phyloP scores from a whole-genome alignment of 2,888 invertebrate genomes.

The Meta bourneti region DNA sequence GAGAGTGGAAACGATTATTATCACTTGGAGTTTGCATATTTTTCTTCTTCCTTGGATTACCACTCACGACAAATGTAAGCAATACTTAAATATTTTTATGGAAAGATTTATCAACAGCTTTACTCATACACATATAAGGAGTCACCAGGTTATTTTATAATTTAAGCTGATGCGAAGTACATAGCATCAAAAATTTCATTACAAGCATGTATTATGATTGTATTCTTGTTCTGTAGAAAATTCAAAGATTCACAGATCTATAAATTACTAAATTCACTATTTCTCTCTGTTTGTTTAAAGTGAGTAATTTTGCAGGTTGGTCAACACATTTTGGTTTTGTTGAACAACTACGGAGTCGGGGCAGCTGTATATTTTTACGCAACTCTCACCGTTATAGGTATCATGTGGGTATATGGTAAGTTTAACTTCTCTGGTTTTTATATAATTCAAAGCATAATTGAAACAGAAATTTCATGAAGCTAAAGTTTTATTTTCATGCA shows the following conservation, averaged over 20 bases:
- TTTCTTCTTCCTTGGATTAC: slow-evolving; percentile 75
- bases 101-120: not conserved
- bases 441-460: not conserved
- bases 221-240: no score
- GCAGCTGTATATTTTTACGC: slow-evolving; percentile 83
- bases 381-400: slow-evolving; percentile 83
- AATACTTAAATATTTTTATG: not conserved
- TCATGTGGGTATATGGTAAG: slow-evolving; percentile 85
- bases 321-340: slow-evolving; percentile 75
- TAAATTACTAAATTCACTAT: not conserved
- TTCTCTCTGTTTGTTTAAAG: not conserved
- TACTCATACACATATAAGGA: no score
- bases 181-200: no score
- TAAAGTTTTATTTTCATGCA: no score
- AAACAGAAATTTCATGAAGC: not conserved
- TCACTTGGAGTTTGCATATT: slow-evolving; percentile 70
- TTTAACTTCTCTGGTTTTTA: slow-evolving; percentile 77
- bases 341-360: slow-evolving; percentile 78
- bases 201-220: no score
- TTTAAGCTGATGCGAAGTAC: no score
- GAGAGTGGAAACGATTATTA: slow-evolving; percentile 70
- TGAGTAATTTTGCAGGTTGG: slow-evolving; percentile 73
- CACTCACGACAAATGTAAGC: slow-evolving; percentile 78
- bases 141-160: no score
- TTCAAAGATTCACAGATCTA: no score